Base-by-base conservation (phyloP, 1,140 invertebrate genomes). In the Popillia japonica region DNA sequence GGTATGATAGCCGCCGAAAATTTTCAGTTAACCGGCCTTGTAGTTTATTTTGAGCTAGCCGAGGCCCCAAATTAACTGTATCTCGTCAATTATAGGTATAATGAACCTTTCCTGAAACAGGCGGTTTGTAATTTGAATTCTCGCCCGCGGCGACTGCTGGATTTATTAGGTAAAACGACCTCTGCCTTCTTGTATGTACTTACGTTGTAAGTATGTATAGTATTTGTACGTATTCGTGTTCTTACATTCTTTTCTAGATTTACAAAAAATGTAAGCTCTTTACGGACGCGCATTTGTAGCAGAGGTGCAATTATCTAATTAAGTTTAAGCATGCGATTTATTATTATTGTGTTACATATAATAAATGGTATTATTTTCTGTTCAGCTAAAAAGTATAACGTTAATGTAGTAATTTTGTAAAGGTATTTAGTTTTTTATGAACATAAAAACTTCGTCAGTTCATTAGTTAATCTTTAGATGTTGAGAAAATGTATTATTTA, bases 81-180 rank as follows among this genome's bases (percentile, higher is more conserved):
- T 22, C 61, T 68, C 61, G 61, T 14, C 61, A 68, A 68, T 68
- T 68, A 68, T 68, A 68, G 61, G 61, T 68, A 68, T 68, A 68
- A 68, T 68, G 61, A 68, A 68, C 61, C 61, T 68, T 68, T 68
- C 22, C 61, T 68, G 20, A 68, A 68, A 23, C 20, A 34, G 22
- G 22, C 22, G 61, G 22, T 68, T 68, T 68, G 27, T 68, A 68
- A 68, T 68, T 68, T 68, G 61, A 68, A 68, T 68, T 68, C 20
- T 6, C 61, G 61, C 61, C 61, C 9, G 61, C 27, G 61, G 61
- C 61, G 61, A 68, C 61, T 34, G 61, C 17, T 17, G 23, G 61
- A 68, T 68, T 68, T 68, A 68, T 68, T 68, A 68, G 23, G 22
- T 22, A 22, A 68, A 68, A 34, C 27, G 61, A 68, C 61, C 61